These are phyloP conservation scores for Hirundo rustica DNA, from an alignment of 2,797 vertebrate species.

Conservation along the genomic window DNA sequence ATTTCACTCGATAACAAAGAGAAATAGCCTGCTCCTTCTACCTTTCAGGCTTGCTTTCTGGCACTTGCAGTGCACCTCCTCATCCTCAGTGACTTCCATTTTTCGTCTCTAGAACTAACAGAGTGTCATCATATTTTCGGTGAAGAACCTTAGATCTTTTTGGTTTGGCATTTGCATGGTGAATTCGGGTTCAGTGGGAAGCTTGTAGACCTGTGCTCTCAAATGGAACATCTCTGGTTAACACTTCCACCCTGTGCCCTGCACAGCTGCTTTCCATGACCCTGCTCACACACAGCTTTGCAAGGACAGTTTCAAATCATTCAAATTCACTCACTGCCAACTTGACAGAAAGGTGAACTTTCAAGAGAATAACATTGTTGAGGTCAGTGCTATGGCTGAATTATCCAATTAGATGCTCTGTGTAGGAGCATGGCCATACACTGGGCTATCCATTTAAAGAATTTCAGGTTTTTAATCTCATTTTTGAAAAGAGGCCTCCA, in stretches of 20 bases:
- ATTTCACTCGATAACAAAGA: constrained; percentile 99
- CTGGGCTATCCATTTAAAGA: not conserved
- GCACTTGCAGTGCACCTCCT: constrained; percentile 34
- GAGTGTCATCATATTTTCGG: constrained; percentile 14
- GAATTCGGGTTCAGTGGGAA: constrained; percentile 18
- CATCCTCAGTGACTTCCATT: constrained; percentile 16
- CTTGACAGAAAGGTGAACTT: constrained; percentile 41
- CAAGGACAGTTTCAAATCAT: constrained; percentile 24
- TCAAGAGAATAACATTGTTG: not conserved
- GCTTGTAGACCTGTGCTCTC: not conserved
- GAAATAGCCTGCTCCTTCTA: constrained; percentile 86
- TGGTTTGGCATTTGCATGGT: constrained; percentile 47
- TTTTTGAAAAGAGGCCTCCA: not conserved
- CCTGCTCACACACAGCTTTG: not conserved
- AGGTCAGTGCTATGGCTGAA: constrained; percentile 11
- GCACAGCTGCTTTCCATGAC: not conserved
- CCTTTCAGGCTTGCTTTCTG: constrained; percentile 29
- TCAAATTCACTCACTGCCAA: constrained; percentile 7
- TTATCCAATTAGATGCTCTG: constrained; percentile 25
- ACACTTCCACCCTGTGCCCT: not conserved
- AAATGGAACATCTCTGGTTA: constrained; percentile 42
- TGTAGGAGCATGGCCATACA: not conserved
- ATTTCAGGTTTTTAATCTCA: not conserved
- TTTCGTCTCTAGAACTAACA: constrained; percentile 3
- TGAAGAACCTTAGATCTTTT: not conserved